Percentiles rank a stretch among this genome's conserved stretches.
Evolutionary conservation across 2,888 invertebrate species (phyloP).

Genomic region (Alloscopus bannaensis): DNA sequence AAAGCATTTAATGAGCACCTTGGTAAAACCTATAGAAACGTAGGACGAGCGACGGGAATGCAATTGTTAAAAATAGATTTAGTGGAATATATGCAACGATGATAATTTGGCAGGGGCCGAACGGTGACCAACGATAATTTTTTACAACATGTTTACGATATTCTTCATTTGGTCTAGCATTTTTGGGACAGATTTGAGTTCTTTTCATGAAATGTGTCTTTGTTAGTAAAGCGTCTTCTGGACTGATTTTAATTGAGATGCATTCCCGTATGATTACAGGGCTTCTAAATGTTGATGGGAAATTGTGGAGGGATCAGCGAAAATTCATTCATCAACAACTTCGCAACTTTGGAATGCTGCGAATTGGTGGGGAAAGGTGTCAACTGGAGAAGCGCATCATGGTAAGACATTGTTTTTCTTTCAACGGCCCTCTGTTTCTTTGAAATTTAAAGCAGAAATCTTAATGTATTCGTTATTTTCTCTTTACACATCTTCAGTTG

Average conservation of each 20-base stretch:
- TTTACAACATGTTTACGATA: too few species aligned
- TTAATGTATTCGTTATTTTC: not conserved
- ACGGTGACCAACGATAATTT: too few species aligned
- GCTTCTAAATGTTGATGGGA: constrained; percentile 91
- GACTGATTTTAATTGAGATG: too few species aligned
- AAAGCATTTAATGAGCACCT: constrained; percentile 29
- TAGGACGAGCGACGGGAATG: constrained; percentile 7
- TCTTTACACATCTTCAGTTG: constrained; percentile 76
- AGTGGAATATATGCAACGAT: too few species aligned
- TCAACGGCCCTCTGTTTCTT: too few species aligned
- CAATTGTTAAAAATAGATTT: constrained; percentile 28
- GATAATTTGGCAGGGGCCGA: too few species aligned
- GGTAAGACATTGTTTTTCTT: constrained; percentile 78
- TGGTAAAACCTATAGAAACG: constrained; percentile 25
- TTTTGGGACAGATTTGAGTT: not conserved
- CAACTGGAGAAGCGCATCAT: constrained; percentile 90
- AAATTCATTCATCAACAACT: constrained; percentile 87
- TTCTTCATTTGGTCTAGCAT: constrained; percentile 1
- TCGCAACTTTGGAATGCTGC: constrained; percentile 91
- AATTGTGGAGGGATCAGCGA: constrained; percentile 92
- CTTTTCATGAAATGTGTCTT: constrained; percentile 28
- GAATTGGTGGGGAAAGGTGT: constrained; percentile 86
- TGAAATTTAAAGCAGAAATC: not conserved
- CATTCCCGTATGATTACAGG: constrained; percentile 82
- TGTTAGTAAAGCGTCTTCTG: too few species aligned